Percentiles rank a stretch among this genome's conserved stretches.
phyloP scores from a whole-genome alignment of 2,113 vertebrate genomes.

The Phalacrocorax aristotelis region DNA sequence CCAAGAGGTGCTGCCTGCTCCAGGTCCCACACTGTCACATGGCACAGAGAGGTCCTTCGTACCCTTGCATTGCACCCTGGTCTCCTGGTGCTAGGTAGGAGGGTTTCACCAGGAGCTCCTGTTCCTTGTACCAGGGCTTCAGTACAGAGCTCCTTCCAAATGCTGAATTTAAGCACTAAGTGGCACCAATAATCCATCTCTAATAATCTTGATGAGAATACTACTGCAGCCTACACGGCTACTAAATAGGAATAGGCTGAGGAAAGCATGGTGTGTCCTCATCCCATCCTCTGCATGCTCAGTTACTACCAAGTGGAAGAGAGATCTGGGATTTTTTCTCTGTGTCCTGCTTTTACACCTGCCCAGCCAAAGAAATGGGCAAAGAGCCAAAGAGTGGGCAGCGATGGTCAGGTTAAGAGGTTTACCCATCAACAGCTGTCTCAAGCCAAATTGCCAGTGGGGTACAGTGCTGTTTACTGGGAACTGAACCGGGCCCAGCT shows the following conservation, averaged over 20 bases:
- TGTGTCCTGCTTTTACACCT: background rate
- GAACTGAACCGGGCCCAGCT: background rate
- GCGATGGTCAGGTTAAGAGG: rapidly evolving
- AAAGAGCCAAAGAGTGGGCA: background rate
- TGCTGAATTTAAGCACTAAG: background rate
- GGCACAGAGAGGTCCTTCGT: background rate
- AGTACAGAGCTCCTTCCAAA: background rate
- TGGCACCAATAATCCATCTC: background rate
- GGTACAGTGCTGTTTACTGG: background rate
- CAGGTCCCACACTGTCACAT: background rate
- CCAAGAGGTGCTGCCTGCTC: background rate
- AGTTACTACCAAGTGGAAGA: background rate
- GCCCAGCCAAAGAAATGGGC: background rate
- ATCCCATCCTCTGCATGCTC: background rate
- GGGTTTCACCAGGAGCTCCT: background rate
- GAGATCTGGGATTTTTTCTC: rapidly evolving
- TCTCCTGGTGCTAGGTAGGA: background rate
- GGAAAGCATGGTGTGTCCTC: background rate
- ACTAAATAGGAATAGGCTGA: background rate
- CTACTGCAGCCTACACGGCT: background rate
- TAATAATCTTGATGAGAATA: background rate
- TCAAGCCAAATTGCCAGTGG: background rate
- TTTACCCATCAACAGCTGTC: background rate
- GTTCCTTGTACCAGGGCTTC: background rate
- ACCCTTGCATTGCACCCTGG: background rate